Conservation (phyloP, 35 echinoderm and acorn worm genomes). For the Ophiothrix spiculata region DNA sequence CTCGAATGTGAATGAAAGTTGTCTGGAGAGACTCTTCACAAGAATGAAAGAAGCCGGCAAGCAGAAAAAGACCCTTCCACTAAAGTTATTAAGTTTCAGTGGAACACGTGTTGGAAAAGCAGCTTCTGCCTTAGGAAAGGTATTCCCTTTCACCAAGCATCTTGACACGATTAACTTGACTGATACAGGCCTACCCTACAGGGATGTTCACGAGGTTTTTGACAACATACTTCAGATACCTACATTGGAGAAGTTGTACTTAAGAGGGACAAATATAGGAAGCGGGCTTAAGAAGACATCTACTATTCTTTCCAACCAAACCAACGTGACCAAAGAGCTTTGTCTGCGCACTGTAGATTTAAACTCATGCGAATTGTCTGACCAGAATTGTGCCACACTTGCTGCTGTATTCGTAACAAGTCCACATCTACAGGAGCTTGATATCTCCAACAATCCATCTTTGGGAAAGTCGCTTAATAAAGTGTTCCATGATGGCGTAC, state of each 20-base stretch:
- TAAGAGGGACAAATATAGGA: neutral
- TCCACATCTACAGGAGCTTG: neutral
- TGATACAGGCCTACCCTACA: neutral
- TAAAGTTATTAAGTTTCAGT: neutral
- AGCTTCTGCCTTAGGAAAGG: neutral
- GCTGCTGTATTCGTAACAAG: neutral
- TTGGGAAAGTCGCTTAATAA: neutral
- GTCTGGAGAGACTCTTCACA: neutral
- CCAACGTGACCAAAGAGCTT: neutral
- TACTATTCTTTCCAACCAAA: neutral
- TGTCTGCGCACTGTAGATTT: neutral
- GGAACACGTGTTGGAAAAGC: neutral
- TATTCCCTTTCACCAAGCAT: neutral
- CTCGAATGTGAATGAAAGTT: neutral
- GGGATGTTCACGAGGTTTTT: neutral
- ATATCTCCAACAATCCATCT: neutral
- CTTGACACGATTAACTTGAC: neutral
- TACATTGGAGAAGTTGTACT: neutral
- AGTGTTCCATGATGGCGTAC: neutral
- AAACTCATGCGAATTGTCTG: neutral
- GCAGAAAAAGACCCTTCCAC: neutral
- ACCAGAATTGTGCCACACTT: neutral
- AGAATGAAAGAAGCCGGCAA: neutral
- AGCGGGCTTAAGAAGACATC: neutral
- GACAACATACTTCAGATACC: neutral